Conservation (phyloP, 2,113 vertebrate species). For the Psettodes erumei region DNA sequence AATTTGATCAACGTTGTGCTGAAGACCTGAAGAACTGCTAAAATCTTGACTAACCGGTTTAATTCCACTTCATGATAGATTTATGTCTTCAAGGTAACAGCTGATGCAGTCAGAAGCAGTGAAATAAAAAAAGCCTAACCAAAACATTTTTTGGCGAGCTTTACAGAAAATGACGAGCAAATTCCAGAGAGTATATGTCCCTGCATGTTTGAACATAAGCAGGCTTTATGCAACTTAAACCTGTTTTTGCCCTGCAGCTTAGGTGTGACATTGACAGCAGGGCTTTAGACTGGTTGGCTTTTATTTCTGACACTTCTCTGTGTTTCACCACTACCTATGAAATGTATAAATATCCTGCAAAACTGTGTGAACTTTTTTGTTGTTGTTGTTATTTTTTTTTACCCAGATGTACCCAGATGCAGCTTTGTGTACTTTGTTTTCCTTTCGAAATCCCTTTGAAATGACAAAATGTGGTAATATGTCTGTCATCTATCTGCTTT, state of each 20-base stretch:
- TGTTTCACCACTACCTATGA: neutral
- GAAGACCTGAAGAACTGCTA: neutral
- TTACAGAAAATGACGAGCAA: slow-evolving; percentile 1
- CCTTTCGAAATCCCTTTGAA: neutral
- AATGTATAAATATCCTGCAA: slow-evolving; percentile 15
- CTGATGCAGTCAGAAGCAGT: neutral
- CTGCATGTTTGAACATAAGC: slow-evolving; percentile 36
- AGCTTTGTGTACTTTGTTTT: neutral
- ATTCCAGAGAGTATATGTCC: slow-evolving; percentile 27
- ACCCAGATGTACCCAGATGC: neutral
- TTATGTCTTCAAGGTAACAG: slow-evolving; percentile 6
- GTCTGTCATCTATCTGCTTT: slow-evolving; percentile 20
- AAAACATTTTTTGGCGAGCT: neutral
- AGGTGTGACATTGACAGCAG: slow-evolving; percentile 33
- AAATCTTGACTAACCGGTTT: slow-evolving; percentile 20
- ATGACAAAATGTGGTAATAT: neutral
- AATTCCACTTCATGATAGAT: neutral
- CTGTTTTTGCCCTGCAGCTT: slow-evolving; percentile 25
- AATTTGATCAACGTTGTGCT: neutral
- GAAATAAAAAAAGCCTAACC: neutral
- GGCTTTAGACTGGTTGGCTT: neutral
- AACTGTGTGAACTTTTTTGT: neutral
- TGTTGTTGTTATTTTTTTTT: neutral
- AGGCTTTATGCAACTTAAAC: slow-evolving; percentile 1
- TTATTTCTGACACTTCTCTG: neutral